phyloP scores from a whole-genome alignment of 2,888 invertebrate species.

The Elysia crispata region DNA sequence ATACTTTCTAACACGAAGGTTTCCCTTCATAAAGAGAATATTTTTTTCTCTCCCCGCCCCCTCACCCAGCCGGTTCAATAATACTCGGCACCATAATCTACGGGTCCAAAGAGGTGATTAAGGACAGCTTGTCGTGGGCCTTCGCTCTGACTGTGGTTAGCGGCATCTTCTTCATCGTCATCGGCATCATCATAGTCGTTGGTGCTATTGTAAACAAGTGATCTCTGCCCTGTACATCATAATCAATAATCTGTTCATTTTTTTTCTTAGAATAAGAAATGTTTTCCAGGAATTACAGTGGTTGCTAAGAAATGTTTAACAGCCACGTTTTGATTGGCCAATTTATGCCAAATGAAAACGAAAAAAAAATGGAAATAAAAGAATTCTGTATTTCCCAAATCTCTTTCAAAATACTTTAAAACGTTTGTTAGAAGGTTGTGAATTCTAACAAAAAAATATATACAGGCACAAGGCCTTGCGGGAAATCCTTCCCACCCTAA shows the following conservation, averaged over 20 bases:
- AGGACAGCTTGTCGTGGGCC: conserved; percentile 59
- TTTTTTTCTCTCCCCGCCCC: conserved; percentile 17
- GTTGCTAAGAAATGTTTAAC: too few species aligned
- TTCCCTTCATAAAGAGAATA: too few species aligned
- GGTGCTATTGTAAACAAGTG: conserved; percentile 47
- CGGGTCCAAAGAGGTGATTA: conserved; percentile 54
- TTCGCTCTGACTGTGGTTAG: conserved; percentile 60
- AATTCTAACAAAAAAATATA: too few species aligned
- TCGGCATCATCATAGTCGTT: conserved; percentile 58
- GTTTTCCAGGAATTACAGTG: too few species aligned
- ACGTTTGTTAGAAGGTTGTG: too few species aligned
- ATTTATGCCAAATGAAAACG: too few species aligned
- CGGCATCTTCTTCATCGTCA: conserved; percentile 59
- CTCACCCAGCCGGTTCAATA: conserved; percentile 57
- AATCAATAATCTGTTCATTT: neutral
- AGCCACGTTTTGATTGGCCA: too few species aligned
- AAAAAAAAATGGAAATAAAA: too few species aligned
- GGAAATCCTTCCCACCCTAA: too few species aligned
- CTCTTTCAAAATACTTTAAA: too few species aligned
- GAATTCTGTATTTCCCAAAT: too few species aligned
- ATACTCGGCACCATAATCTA: conserved; percentile 63
- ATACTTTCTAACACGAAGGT: neutral
- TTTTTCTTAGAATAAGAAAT: neutral
- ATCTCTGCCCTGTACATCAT: neutral
- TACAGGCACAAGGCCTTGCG: too few species aligned